These are phyloP conservation scores for Hippocampus kuda DNA, from an alignment of 2,797 vertebrate species.

Conservation along the genomic window DNA sequence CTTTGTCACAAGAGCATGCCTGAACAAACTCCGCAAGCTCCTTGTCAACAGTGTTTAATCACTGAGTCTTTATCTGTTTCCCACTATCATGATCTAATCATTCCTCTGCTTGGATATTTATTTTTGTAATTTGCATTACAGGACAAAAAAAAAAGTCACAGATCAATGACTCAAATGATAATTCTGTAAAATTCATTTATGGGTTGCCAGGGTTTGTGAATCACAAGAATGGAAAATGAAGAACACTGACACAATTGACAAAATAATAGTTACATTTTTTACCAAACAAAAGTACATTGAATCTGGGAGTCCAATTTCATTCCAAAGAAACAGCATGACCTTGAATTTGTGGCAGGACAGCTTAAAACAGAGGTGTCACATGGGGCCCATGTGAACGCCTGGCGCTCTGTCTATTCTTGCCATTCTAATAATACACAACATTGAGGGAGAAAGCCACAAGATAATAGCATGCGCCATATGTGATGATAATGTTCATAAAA, in stretches of 20 bases:
- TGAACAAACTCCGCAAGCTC: slow-evolving; percentile 10
- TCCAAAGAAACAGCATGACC: slow-evolving; percentile 14
- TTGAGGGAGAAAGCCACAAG: slow-evolving; percentile 14
- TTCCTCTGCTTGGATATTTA: background rate
- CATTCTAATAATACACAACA: slow-evolving; percentile 38
- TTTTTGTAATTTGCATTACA: background rate
- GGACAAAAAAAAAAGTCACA: background rate
- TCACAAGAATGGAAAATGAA: background rate
- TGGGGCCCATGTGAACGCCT: slow-evolving; percentile 23
- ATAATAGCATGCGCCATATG: slow-evolving; percentile 13
- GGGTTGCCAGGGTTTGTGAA: background rate
- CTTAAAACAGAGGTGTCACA: slow-evolving; percentile 31
- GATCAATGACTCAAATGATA: background rate
- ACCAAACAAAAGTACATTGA: background rate
- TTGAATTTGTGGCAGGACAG: slow-evolving; percentile 22
- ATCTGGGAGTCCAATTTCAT: slow-evolving; percentile 1
- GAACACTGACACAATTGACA: background rate
- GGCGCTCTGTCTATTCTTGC: slow-evolving; percentile 29
- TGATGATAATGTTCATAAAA: background rate
- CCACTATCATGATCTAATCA: background rate
- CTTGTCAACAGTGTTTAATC: slow-evolving; percentile 14
- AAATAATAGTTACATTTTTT: background rate
- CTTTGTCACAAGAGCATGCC: slow-evolving; percentile 16
- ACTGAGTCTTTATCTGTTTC: slow-evolving; percentile 1
- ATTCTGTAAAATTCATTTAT: background rate